Base-by-base conservation (phyloP, 2,113 vertebrate species). In the Halcyon malimbica region DNA sequence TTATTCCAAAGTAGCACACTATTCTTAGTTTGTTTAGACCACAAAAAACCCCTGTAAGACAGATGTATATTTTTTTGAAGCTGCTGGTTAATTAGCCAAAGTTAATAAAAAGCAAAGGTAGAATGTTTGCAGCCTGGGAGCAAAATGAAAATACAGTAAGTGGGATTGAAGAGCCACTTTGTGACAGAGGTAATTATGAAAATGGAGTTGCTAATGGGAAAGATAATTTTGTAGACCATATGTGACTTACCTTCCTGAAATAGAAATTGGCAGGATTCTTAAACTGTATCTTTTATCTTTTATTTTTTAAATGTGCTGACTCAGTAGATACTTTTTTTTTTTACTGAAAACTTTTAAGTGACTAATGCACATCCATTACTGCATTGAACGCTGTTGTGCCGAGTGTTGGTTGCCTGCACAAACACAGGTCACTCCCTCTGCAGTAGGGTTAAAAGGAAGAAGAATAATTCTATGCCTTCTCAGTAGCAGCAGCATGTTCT, bases 121-220 rank as follows among this genome's bases (percentile, higher is more conserved):
- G 16, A 89, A 82, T 94, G 84, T 94, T 95, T 96, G 85, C 71
- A 95, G 71, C 77, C 46, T 87, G 83, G 89, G 95, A 94, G n/a
- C 83, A 54, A 90, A 74, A 46, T 83, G 87, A 91, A 94, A 94
- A 74, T 89, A 87, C 6, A 94, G 73, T 87, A 77, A 73, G 28
- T 83, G 76, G 75, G 60, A 95, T 67, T 91, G 59, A 94, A 68
- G 63, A 90, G 26, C n/a, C 63, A 53, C 84, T 96, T 95, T 75
- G 68, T 87, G 59, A 85, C 41, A 82, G 78, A 89, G 67, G 44
- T 97, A 94, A 97, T 97, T 97, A 95, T 90, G 90, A 95, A 94
- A 96, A 94, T 75, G 59, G 71, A 86, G 17, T 86, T 96, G 94
- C 80, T 95, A 91, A 91, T 44, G 42, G 86, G 63, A 73, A 71